Evolutionary conservation across 2,113 vertebrate genomes (phyloP).

Genomic region (Chroicocephalus ridibundus): DNA sequence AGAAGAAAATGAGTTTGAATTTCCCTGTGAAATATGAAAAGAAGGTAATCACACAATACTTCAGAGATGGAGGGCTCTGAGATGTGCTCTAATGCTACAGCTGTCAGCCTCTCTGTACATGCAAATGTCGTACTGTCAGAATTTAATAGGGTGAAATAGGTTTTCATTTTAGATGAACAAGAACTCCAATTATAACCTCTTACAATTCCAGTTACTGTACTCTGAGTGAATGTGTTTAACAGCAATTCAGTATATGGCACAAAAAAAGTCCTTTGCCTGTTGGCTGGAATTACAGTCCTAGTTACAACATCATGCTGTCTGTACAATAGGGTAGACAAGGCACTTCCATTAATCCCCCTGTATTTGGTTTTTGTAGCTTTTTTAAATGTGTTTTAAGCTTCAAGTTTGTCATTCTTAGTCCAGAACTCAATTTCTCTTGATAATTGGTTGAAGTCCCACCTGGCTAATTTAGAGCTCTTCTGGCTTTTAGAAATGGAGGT

Average conservation of each 20-base stretch:
- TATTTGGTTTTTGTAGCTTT: background rate
- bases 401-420: background rate
- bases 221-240: background rate
- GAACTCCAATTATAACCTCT: conserved; percentile 13
- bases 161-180: conserved; percentile 49
- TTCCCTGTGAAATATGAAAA: background rate
- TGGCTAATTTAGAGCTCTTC: background rate
- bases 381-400: background rate
- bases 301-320: background rate
- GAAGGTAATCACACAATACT: background rate
- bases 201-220: background rate
- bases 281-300: background rate
- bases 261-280: background rate
- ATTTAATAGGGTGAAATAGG: background rate
- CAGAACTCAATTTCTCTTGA: background rate
- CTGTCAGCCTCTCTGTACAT: background rate
- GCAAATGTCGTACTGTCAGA: background rate
- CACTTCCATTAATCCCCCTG: background rate
- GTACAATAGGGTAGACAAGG: background rate
- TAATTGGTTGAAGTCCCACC: background rate
- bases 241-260: background rate
- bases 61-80: background rate
- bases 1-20: background rate
- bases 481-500: background rate
- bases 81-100: background rate